A percentile compares a stretch with the other conserved stretches of the same genome.
Conservation (phyloP, 1,140 invertebrate species). For the Riptortus pedestris region DNA sequence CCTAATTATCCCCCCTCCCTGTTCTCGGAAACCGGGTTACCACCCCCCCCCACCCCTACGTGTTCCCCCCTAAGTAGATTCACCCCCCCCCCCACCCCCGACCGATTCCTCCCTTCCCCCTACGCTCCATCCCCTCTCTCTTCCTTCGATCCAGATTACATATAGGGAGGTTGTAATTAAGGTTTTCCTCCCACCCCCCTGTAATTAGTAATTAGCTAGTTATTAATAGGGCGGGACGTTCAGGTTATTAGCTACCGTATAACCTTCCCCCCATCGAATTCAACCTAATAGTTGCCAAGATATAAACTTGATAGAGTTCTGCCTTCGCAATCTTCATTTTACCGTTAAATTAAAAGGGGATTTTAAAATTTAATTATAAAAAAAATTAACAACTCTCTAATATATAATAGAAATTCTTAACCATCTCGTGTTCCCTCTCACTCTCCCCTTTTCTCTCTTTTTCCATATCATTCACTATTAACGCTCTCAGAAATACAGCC, state of each 20-base stretch:
- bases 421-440: no score
- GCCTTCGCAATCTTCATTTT: no score
- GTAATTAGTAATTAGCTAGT: constrained; percentile 28
- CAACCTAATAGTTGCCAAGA: not conserved
- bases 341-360: no score
- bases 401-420: no score
- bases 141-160: constrained; percentile 26
- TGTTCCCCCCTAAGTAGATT: constrained; percentile 13
- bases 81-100: not conserved
- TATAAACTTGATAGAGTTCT: not conserved
- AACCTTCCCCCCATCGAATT: constrained; percentile 1
- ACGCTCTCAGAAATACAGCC: no score
- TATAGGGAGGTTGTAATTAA: constrained; percentile 27
- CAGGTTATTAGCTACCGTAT: constrained; percentile 22
- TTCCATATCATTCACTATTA: no score
- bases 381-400: no score
- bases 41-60: not conserved
- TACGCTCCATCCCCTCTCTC: constrained; percentile 2
- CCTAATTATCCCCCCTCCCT: not conserved
- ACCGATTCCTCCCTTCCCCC: not conserved
- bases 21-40: constrained; percentile 24
- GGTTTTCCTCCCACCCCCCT: constrained; percentile 19
- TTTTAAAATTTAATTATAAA: no score
- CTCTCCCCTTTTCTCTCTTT: no score
- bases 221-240: constrained; percentile 25